These are phyloP conservation scores for Marronus borbonicus DNA, from an alignment of 2,888 invertebrate species.

Conservation along the genomic window DNA sequence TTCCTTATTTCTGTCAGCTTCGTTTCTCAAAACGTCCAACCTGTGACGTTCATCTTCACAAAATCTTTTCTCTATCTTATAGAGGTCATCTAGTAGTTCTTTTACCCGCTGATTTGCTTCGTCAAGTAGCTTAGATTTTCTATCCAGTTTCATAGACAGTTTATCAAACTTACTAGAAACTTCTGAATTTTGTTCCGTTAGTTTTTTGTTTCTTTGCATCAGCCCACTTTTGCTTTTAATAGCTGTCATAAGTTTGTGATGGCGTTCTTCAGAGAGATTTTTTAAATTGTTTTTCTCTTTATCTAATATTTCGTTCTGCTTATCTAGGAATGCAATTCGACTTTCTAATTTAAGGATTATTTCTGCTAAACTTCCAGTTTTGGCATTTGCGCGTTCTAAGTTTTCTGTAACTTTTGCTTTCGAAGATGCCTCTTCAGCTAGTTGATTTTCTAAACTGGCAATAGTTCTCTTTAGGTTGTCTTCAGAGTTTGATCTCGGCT, in stretches of 20 bases:
- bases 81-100: slow-evolving; percentile 2
- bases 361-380: slow-evolving; percentile 6
- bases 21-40: slow-evolving; percentile 18
- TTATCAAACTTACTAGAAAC: not conserved
- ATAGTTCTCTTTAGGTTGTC: slow-evolving; percentile 8
- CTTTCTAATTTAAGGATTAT: slow-evolving; percentile 12
- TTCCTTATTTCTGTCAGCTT: slow-evolving; percentile 13
- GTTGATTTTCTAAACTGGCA: slow-evolving; percentile 10
- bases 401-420: slow-evolving; percentile 2
- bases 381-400: not conserved
- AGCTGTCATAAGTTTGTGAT: not conserved
- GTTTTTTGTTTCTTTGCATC: slow-evolving; percentile 12
- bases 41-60: slow-evolving; percentile 10
- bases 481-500: slow-evolving; percentile 8
- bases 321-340: slow-evolving; percentile 12
- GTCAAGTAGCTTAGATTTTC: not conserved
- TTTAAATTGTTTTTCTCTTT: slow-evolving; percentile 28
- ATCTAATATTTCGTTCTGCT: slow-evolving; percentile 25
- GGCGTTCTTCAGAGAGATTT: not conserved
- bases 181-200: slow-evolving; percentile 18
- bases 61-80: slow-evolving; percentile 14
- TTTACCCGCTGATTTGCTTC: slow-evolving; percentile 9
- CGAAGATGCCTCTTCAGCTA: slow-evolving; percentile 17
- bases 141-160: slow-evolving; percentile 2
- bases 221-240: slow-evolving; percentile 14